Evolutionary conservation across 2,797 vertebrate genomes (phyloP).

Genomic region (Morus bassanus): DNA sequence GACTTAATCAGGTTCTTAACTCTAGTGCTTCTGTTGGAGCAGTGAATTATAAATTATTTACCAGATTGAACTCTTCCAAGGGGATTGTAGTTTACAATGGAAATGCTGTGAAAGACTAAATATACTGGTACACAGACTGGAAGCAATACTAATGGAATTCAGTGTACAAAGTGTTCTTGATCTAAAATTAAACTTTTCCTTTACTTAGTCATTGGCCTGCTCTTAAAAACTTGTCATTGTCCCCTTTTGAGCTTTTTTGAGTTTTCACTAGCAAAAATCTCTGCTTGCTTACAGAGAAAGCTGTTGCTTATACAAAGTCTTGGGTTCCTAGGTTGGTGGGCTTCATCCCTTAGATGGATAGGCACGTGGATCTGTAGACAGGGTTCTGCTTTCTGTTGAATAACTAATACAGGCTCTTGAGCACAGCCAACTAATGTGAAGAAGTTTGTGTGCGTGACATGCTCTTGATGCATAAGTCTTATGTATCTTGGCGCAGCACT

Average conservation of each 20-base stretch:
- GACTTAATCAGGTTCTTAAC: conserved; percentile 10
- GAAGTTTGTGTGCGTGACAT: background rate
- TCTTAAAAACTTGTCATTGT: background rate
- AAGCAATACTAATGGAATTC: background rate
- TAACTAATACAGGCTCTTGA: background rate
- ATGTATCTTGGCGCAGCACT: background rate
- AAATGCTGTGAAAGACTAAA: background rate
- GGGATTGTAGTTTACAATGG: background rate
- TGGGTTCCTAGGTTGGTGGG: background rate
- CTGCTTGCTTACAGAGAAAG: background rate
- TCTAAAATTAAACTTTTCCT: conserved; percentile 33
- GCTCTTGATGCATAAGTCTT: rapidly evolving
- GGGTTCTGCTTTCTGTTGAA: background rate
- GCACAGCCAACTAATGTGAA: background rate
- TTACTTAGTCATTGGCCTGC: conserved; percentile 6
- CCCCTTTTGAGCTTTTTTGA: background rate
- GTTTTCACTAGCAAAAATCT: background rate
- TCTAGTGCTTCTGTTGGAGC: background rate
- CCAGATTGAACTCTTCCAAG: background rate
- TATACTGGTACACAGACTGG: background rate
- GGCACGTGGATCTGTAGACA: background rate
- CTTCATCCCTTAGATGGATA: background rate
- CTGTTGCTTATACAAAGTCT: background rate
- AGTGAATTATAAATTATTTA: background rate
- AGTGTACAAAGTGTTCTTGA: conserved; percentile 1